Base-by-base conservation (phyloP, 2,888 invertebrate species). In the Cheilosia impressa region DNA sequence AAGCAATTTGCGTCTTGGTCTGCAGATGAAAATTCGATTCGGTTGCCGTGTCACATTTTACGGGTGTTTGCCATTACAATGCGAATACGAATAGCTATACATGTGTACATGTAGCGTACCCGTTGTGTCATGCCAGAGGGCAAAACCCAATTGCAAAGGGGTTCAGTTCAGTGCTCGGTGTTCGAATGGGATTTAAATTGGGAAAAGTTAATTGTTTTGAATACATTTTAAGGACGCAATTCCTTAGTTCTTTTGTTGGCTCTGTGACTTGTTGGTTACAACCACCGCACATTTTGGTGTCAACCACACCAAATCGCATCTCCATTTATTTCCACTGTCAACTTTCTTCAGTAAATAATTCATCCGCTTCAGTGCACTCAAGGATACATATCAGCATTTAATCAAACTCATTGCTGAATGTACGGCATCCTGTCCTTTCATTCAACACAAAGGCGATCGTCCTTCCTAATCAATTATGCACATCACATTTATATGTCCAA, bases 1-100 rank as follows among this genome's bases (percentile, higher is more conserved):
- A 81, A 85, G 13, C 81, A 85, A 85, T 85, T 85, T 85, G 68
- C 72, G 85, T 85, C 81, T 79, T 66, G 65, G 79, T 7, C 71
- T 80, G 84, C 47, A 62, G 58, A 66, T 85, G 77, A 81, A 81
- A 81, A 81, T 81, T 85, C 68, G 38, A 85, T 85, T 85, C 76
- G 43, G 50, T 76, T 71, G 45, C 58, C 47, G 47, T 53, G 45
- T 52, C 38, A 19, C 24, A 41, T 47, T 66, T 72, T 34, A 34
- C 45, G 53, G 43, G 41, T 69, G 53, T 52, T 38, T 52, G 53
- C 43, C 27, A 15, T 43, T 47, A n/a, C 27, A 62, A 69, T 45
- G 1, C 6, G 27, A 27, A 27, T 27, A 7, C 27, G 27, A 7
- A 27, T 7, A 27, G 5, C 6, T 9, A 24, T 24, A n/a, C n/a